Conservation (phyloP, 2,113 vertebrate species). For the Misgurnus anguillicaudatus region DNA sequence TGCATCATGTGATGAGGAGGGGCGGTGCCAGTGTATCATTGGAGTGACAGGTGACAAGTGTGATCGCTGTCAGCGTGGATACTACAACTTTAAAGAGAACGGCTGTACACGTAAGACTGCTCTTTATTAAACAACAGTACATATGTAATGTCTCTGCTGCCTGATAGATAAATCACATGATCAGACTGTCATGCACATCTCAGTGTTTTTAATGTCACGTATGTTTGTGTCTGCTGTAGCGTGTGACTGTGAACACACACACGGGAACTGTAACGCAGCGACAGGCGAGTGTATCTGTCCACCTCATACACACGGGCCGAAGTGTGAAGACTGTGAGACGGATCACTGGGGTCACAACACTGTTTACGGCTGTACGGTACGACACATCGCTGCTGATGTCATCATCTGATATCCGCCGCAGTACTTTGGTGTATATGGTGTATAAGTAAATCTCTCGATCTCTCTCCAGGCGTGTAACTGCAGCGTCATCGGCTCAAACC, state of each 20-base stretch:
- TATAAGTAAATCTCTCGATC: background rate
- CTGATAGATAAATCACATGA: no score
- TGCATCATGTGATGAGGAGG: conserved; percentile 74
- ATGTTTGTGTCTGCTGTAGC: conserved; percentile 67
- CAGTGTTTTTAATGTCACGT: background rate
- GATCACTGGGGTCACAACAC: conserved; percentile 82
- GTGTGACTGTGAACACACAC: conserved; percentile 87
- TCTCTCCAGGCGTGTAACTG: conserved; percentile 83
- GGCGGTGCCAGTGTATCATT: conserved; percentile 79
- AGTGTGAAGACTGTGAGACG: conserved; percentile 81
- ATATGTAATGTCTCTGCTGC: no score
- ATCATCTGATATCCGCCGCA: background rate
- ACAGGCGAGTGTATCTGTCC: conserved; percentile 88
- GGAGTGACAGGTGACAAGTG: conserved; percentile 84
- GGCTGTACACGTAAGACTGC: conserved; percentile 82
- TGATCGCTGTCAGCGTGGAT: conserved; percentile 81
- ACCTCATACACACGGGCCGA: conserved; percentile 78
- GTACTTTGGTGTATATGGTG: background rate
- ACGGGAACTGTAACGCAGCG: conserved; percentile 80
- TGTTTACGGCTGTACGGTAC: conserved; percentile 85
- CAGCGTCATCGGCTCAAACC: conserved; percentile 72
- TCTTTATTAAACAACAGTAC: no score
- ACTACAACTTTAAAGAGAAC: conserved; percentile 72
- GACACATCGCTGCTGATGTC: background rate
- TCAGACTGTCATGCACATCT: no score